phyloP scores from a whole-genome alignment of 2,113 vertebrate genomes.

The Baryphthengus martii region DNA sequence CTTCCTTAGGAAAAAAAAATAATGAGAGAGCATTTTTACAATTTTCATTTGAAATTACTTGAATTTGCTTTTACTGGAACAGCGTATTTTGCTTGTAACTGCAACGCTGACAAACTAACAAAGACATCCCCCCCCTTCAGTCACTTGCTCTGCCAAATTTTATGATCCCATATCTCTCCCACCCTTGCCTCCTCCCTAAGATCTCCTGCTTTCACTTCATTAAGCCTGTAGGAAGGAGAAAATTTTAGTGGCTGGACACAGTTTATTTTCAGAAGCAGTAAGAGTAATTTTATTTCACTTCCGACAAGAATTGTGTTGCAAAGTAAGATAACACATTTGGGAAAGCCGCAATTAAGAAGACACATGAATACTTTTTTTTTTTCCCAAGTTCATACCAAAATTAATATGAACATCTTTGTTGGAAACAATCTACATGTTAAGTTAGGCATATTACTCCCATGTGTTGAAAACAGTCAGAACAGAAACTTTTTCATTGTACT shows the following conservation, averaged over 20 bases:
- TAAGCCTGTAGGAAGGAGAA: not conserved
- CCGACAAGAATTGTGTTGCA: not conserved
- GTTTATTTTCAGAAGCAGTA: not conserved
- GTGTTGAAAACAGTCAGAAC: not conserved
- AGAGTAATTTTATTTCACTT: not conserved
- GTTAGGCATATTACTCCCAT: not conserved
- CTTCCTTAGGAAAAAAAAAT: not conserved
- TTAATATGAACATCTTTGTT: not conserved
- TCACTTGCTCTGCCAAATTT: conserved; percentile 16
- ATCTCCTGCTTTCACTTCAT: conserved; percentile 14
- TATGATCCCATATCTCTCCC: not conserved
- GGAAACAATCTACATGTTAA: not conserved
- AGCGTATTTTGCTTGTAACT: not conserved
- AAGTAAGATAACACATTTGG: not conserved
- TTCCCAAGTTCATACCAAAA: not conserved
- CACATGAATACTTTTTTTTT: not conserved
- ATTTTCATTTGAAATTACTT: not conserved
- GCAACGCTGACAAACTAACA: not conserved
- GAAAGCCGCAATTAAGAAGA: not conserved
- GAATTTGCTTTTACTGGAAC: not conserved
- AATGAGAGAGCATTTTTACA: not conserved
- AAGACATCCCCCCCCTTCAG: not conserved
- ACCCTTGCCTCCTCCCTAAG: not conserved
- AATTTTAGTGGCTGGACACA: not conserved
- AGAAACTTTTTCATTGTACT: not conserved